Evolutionary conservation across 2,113 vertebrate species (phyloP), one percentile per base, ranked within the genome.

Genomic region (Cacatua alba): DNA sequence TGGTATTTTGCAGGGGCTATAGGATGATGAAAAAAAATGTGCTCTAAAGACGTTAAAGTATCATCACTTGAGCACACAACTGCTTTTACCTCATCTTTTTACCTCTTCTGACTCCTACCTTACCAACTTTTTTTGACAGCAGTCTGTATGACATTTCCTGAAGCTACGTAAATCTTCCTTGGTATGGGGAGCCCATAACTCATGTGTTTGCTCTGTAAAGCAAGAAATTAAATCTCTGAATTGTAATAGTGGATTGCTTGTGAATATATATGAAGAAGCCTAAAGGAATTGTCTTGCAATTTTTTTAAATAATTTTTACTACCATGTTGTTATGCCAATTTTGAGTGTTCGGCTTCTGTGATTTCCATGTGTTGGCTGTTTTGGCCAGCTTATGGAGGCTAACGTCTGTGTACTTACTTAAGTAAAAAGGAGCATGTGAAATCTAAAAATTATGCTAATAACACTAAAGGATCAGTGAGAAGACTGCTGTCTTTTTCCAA

Each of bases 181-280:
- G 33, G 21, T 18, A 37, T 2, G 1, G 44, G 39, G 51, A 88
- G 12, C 28, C 64, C 0, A 0, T 67, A 68, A 44, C 21, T 63
- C 21, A 21, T 8, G 20, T 46, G 31, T 43, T 85, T 82, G 43
- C 39, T 60, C 18, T 85, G 17, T 60, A 31, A 68, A 77, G 20
- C 33, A 84, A 67, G 11, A 19, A 79, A 80, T 63, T 17, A 60
- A 55, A 63, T 53, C 21, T 44, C 4, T 2, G n/a, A 91, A 59
- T 12, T 46, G 18, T 57, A 49, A 35, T 11, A 72, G 4, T 28
- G 13, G 41, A 67, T 82, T 85, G 6, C 14, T 85, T 83, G 48
- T 68, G n/a, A 62, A 31, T 41, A 13, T 28, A 10, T 41, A 37
- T 53, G 31, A 79, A 70, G 35, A 23, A 82, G 2, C 10, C 28